A percentile compares a stretch with the other conserved stretches of the same genome.
These are phyloP conservation scores for Rattus norvegicus DNA, from an alignment of 2,113 vertebrate species.

Conservation along the genomic window DNA sequence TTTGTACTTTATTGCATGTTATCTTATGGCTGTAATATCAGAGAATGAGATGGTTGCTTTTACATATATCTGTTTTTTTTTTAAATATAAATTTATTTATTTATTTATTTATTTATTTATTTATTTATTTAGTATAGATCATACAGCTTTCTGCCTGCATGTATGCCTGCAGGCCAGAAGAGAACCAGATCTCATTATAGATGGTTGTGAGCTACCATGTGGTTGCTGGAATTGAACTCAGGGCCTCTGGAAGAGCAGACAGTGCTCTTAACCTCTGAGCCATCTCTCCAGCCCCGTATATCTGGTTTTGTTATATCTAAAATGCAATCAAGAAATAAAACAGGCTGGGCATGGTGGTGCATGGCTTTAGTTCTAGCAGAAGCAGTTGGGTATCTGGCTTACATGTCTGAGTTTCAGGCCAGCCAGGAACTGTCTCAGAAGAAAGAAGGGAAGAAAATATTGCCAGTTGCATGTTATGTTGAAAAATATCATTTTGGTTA, in stretches of 20 bases:
- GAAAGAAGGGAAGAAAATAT: neutral
- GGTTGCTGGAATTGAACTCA: too few relatives aligned
- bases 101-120: too few relatives aligned
- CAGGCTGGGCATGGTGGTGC: neutral
- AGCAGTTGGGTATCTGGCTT: neutral
- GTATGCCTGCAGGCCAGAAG: too few relatives aligned
- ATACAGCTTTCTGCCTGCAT: too few relatives aligned
- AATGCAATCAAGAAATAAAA: neutral
- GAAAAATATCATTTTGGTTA: neutral
- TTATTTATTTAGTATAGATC: too few relatives aligned
- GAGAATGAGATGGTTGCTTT: constrained; percentile 10
- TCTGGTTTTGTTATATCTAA: constrained; percentile 8
- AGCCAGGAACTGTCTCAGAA: neutral
- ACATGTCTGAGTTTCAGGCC: neutral
- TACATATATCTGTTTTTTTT: neutral
- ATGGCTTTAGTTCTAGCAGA: neutral
- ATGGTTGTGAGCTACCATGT: too few relatives aligned
- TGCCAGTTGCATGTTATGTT: neutral
- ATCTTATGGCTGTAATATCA: neutral
- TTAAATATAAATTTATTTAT: too few relatives aligned
- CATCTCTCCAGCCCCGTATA: neutral
- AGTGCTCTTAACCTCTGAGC: too few relatives aligned
- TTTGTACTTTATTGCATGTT: neutral
- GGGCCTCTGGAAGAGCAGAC: too few relatives aligned
- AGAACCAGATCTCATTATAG: too few relatives aligned